Base-by-base conservation (phyloP, 2,113 vertebrate species). In the Hemiprocne comata region DNA sequence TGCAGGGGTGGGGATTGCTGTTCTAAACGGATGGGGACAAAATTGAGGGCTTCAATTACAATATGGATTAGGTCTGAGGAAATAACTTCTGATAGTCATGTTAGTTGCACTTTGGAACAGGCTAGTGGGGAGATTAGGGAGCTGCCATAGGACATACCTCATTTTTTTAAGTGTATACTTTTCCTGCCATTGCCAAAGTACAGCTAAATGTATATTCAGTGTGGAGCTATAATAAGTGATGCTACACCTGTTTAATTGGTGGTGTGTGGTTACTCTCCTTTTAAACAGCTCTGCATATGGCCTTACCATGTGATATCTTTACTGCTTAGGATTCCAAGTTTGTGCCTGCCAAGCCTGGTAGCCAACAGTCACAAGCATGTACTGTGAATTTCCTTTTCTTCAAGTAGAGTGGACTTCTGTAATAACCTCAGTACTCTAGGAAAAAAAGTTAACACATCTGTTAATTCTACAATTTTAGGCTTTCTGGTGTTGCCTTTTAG, bases 11-110 rank as follows among this genome's bases (percentile, higher is more conserved):
- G 6, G 6, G 16, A 21, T 60, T 88, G 14, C 33, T 53, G 1
- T 50, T 36, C 33, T 9, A 14, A 61, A 26, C 40, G 18, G 10
- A 3, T 25, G 13, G 10, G 25, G 36, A 15, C 0, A 16, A 46
- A 54, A 19, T 40, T 87, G 36, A 25, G 40, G 57, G 15, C 38
- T 75, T 38, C 0, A 6, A 15, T 93, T 82, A 31, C 57, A 57
- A 9, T 1, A 0, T 21, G 78, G 26, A 4, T 51, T 53, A 38
- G 25, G n/a, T 64, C 26, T 51, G 29, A 75, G 71, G 26, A 75
- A 89, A 5, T 81, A 0, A 5, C 11, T 90, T 80, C 5, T 0
- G 0, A 18, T 58, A 17, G 4, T 31, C 26, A 4, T 51, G 31
- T 67, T 73, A 72, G 29, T 55, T 34, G 54, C 6, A 7, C 54